A percentile compares a stretch with the other conserved stretches of the same genome.
Conservation (phyloP, 2,888 invertebrate species). For the Thereva unica region DNA sequence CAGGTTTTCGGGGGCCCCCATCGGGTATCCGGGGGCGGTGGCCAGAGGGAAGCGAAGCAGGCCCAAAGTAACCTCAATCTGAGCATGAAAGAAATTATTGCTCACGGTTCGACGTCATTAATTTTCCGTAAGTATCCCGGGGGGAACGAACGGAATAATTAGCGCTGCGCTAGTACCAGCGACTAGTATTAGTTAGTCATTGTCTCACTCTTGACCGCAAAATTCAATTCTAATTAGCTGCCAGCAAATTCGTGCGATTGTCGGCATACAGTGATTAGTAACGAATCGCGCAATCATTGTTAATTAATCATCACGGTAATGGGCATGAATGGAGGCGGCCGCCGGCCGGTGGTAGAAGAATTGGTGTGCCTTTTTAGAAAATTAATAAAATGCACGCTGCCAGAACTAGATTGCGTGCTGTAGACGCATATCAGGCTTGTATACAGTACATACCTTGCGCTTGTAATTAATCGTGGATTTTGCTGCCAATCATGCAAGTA, state of each 20-base stretch:
- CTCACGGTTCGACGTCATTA: too few species aligned
- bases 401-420: slow-evolving; percentile 28
- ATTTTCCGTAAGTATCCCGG: too few species aligned
- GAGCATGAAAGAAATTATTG: too few species aligned
- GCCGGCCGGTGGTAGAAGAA: neutral
- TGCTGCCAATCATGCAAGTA: slow-evolving; percentile 34
- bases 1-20: too few species aligned
- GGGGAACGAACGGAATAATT: too few species aligned
- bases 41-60: too few species aligned
- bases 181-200: slow-evolving; percentile 26
- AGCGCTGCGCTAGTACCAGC: slow-evolving; percentile 9
- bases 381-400: slow-evolving; percentile 28
- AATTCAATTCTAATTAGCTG: slow-evolving; percentile 28
- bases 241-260: slow-evolving; percentile 30
- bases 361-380: slow-evolving; percentile 27
- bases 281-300: slow-evolving; percentile 34
- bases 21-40: too few species aligned
- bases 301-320: slow-evolving; percentile 35
- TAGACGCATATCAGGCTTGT: slow-evolving; percentile 20
- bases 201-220: slow-evolving; percentile 31
- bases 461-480: slow-evolving; percentile 36
- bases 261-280: slow-evolving; percentile 34
- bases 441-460: neutral
- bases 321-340: slow-evolving; percentile 15
- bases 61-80: too few species aligned